phyloP scores from a whole-genome alignment of 2,888 invertebrate species.

The Diloba caeruleocephala region DNA sequence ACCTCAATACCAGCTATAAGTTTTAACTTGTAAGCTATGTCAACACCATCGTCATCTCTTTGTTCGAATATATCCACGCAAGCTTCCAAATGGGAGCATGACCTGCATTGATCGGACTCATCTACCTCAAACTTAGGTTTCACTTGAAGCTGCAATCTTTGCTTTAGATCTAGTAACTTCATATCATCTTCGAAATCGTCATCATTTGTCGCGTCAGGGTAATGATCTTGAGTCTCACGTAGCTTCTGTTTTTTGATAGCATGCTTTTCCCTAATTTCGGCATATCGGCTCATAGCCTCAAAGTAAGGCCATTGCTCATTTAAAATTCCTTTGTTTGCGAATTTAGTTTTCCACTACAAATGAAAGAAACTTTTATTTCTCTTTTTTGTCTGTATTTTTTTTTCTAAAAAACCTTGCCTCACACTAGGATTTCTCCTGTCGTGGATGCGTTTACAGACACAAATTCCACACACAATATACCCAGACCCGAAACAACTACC shows the following conservation, averaged over 20 bases:
- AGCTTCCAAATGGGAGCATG: constrained; percentile 72
- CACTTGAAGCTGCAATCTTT: constrained; percentile 63
- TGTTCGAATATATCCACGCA: constrained; percentile 72
- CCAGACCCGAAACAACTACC: too few species aligned
- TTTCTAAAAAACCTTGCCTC: too few species aligned
- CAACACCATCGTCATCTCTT: constrained; percentile 68
- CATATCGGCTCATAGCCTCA: constrained; percentile 74
- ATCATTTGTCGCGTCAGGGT: constrained; percentile 50
- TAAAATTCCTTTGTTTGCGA: constrained; percentile 79
- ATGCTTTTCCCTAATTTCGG: constrained; percentile 56
- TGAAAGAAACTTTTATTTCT: too few species aligned
- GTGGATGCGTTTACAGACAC: too few species aligned
- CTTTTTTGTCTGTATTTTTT: too few species aligned
- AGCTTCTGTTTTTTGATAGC: constrained; percentile 54
- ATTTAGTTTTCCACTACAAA: constrained; percentile 84
- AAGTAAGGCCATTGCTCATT: constrained; percentile 83
- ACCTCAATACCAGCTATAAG: constrained; percentile 79
- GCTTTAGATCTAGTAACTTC: constrained; percentile 79
- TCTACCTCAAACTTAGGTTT: constrained; percentile 69
- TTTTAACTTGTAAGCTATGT: constrained; percentile 74
- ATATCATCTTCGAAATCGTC: constrained; percentile 81
- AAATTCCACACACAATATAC: too few species aligned
- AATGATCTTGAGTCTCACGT: constrained; percentile 49
- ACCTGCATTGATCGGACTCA: constrained; percentile 67
- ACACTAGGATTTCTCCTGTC: too few species aligned